Evolutionary conservation across 1,140 invertebrate species (phyloP).

Genomic region (Tigriopus japonicus): DNA sequence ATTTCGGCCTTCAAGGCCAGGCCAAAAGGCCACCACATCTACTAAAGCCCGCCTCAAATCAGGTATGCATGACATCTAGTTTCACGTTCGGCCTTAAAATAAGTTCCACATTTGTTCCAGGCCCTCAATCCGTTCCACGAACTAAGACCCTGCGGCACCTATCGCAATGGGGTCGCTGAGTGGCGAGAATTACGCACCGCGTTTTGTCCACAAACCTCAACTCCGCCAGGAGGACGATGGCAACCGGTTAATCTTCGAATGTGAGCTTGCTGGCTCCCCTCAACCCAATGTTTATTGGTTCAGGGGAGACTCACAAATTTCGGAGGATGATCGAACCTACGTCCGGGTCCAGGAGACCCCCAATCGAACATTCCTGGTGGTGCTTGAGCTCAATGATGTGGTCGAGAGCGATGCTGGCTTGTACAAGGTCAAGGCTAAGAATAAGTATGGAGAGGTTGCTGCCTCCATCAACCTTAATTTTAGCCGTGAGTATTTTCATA

Average conservation of each 20-base stretch:
- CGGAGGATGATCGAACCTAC: constrained; percentile 58
- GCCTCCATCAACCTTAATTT: constrained; percentile 98
- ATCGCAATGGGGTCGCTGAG: constrained; percentile 14
- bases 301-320: constrained; percentile 55
- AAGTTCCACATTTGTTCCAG: no score
- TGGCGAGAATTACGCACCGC: constrained; percentile 77
- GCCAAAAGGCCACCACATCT: no score
- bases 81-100: no score
- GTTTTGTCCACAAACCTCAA: constrained; percentile 90
- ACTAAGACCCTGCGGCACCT: no score
- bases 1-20: no score
- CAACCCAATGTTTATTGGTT: constrained; percentile 83
- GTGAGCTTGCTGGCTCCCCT: constrained; percentile 64
- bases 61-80: no score
- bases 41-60: no score
- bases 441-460: constrained; percentile 90
- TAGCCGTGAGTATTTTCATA: constrained; percentile 57
- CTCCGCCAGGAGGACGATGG: constrained; percentile 87
- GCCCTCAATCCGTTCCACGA: no score
- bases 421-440: constrained; percentile 94
- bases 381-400: constrained; percentile 82
- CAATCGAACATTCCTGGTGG: constrained; percentile 61
- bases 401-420: constrained; percentile 86
- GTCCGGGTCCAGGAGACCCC: constrained; percentile 62
- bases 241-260: constrained; percentile 85